These are phyloP conservation scores for Lycopodina hypogea DNA, from an alignment of 37 sponge, comb jelly and placozoan genomes.

Conservation along the genomic window DNA sequence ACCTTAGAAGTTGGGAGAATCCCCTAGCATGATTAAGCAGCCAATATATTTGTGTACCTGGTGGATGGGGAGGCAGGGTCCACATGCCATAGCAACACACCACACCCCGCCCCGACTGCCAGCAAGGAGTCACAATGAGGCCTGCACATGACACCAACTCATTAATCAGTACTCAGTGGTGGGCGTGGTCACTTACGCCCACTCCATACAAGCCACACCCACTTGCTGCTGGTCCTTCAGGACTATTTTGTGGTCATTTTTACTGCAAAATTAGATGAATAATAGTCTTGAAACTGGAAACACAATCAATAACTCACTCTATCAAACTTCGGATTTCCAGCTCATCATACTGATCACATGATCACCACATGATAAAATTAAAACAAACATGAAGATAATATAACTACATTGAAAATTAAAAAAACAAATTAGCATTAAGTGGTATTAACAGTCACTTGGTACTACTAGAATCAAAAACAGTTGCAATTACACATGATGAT, in stretches of 20 bases:
- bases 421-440: too few relatives aligned
- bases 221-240: constrained; percentile 42
- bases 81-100: constrained; percentile 51
- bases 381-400: too few relatives aligned
- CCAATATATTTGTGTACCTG: too few relatives aligned
- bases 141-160: not conserved
- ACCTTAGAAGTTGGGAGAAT: too few relatives aligned
- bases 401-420: too few relatives aligned
- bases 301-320: not conserved
- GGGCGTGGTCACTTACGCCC: constrained; percentile 39
- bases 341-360: not conserved
- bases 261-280: not conserved
- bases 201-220: constrained; percentile 32
- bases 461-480: too few relatives aligned
- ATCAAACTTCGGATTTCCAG: not conserved
- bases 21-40: too few relatives aligned
- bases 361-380: too few relatives aligned
- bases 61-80: constrained; percentile 25
- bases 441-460: too few relatives aligned
- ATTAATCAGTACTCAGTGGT: not conserved
- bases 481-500: too few relatives aligned
- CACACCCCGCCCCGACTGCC: constrained; percentile 43
- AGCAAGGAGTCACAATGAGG: constrained; percentile 43
- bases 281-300: not conserved
- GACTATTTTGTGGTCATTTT: constrained; percentile 13